Conservation (phyloP, 2,797 vertebrate genomes). For the Chlorospingus flavigularis region DNA sequence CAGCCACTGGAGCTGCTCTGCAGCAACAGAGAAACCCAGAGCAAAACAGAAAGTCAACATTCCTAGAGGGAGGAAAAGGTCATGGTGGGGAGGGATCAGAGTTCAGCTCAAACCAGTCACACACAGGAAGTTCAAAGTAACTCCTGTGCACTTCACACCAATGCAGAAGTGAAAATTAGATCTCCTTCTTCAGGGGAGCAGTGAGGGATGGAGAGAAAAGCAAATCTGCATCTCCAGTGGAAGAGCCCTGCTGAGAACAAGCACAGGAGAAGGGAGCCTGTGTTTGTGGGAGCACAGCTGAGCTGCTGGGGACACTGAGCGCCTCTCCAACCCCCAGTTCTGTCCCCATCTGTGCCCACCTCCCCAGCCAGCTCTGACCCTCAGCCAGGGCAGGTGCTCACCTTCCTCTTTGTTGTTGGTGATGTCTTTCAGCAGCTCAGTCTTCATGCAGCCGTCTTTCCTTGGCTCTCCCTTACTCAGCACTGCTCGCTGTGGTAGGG, state of each 20-base stretch:
- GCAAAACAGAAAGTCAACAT: neutral
- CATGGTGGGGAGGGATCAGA: neutral
- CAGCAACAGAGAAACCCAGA: neutral
- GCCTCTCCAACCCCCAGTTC: neutral
- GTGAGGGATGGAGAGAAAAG: neutral
- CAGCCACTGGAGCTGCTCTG: neutral
- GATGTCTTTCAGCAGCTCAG: slow-evolving; percentile 82
- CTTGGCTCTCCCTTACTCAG: slow-evolving; percentile 82
- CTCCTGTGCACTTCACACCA: neutral
- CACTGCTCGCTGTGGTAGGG: slow-evolving; percentile 77
- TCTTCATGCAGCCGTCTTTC: slow-evolving; percentile 82
- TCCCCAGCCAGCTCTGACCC: neutral
- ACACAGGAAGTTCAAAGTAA: slow-evolving; percentile 27
- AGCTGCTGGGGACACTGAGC: neutral
- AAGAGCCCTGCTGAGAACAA: neutral
- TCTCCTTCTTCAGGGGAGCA: neutral
- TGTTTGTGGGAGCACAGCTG: neutral
- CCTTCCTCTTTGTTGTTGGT: slow-evolving; percentile 80
- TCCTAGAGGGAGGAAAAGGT: neutral
- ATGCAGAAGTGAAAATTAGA: slow-evolving; percentile 26
- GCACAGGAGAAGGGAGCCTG: neutral
- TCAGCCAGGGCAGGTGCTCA: slow-evolving; percentile 50
- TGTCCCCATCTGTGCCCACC: neutral
- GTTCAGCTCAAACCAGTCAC: neutral
- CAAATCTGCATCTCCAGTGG: neutral